These are phyloP conservation scores for Mus spretus DNA, from an alignment of 2,797 vertebrate genomes.

Conservation along the genomic window DNA sequence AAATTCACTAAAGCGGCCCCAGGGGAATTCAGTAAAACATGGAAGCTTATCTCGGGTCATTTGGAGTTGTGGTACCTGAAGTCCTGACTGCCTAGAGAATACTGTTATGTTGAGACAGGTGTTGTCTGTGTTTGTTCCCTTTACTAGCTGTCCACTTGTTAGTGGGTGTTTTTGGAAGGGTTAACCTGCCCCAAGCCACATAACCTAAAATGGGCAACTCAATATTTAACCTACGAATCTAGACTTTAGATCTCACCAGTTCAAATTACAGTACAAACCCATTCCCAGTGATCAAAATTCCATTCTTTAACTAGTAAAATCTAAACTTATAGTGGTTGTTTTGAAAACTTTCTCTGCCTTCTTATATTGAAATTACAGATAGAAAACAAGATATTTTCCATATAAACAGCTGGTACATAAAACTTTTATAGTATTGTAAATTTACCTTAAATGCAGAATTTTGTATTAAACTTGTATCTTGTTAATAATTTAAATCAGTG, in stretches of 20 bases:
- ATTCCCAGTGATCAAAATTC: not conserved
- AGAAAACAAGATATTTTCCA: not conserved
- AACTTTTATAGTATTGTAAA: not conserved
- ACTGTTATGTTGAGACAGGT: not conserved
- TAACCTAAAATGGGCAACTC: not conserved
- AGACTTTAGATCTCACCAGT: not conserved
- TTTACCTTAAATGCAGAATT: not conserved
- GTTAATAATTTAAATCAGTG: slow-evolving; percentile 40
- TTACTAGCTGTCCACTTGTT: not conserved
- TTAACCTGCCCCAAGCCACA: not conserved
- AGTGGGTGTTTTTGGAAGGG: not conserved
- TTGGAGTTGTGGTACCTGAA: not conserved
- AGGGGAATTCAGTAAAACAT: not conserved
- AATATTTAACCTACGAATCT: not conserved
- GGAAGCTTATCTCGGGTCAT: not conserved
- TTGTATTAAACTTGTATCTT: slow-evolving; percentile 15
- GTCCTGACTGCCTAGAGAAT: not conserved
- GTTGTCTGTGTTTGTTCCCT: too few relatives aligned
- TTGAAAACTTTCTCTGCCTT: slow-evolving; percentile 15
- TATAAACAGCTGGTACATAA: not conserved
- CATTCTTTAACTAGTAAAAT: slow-evolving; percentile 6
- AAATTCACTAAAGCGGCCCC: not conserved
- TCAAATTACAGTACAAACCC: not conserved
- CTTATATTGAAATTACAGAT: slow-evolving; percentile 7
- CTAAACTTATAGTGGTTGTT: not conserved